Percentiles rank a stretch among this genome's conserved stretches.
Conservation (phyloP, 23 tunicate genomes). For the Styela plicata region DNA sequence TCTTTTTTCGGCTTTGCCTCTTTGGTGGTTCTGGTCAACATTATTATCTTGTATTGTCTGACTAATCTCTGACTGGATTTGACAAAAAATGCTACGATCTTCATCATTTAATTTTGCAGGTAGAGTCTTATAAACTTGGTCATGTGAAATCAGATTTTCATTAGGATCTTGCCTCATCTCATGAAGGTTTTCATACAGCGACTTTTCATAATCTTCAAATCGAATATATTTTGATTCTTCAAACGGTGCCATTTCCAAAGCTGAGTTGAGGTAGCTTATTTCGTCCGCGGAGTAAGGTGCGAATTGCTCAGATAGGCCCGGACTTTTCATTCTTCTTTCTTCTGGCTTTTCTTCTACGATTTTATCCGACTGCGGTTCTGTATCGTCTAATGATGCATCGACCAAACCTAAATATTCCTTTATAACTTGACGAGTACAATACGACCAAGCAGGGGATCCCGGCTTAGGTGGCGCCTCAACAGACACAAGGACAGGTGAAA, state of each 20-base stretch:
- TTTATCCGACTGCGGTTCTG: not conserved
- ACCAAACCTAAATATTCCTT: not conserved
- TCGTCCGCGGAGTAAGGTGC: not conserved
- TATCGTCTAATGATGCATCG: slow-evolving; percentile 6
- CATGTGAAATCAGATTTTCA: not conserved
- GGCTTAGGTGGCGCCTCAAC: not conserved
- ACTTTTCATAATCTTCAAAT: slow-evolving; percentile 22
- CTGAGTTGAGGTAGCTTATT: not conserved
- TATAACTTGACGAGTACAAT: slow-evolving; percentile 17
- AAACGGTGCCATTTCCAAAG: slow-evolving; percentile 3
- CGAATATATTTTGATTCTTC: slow-evolving; percentile 7
- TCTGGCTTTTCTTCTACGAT: not conserved
- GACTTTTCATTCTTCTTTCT: not conserved
- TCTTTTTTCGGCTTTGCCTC: not conserved
- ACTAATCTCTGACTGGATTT: not conserved
- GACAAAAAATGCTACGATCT: not conserved
- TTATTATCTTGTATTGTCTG: no score
- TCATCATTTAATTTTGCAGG: not conserved
- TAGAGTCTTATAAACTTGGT: not conserved
- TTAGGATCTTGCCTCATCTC: not conserved
- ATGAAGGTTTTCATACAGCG: not conserved
- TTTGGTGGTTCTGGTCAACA: no score
- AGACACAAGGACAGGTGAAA: not conserved
- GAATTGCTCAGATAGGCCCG: not conserved
- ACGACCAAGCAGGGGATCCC: slow-evolving; percentile 23